These are phyloP conservation scores for Mystacornis crossleyi DNA, from an alignment of 2,113 vertebrate genomes.

Conservation along the genomic window DNA sequence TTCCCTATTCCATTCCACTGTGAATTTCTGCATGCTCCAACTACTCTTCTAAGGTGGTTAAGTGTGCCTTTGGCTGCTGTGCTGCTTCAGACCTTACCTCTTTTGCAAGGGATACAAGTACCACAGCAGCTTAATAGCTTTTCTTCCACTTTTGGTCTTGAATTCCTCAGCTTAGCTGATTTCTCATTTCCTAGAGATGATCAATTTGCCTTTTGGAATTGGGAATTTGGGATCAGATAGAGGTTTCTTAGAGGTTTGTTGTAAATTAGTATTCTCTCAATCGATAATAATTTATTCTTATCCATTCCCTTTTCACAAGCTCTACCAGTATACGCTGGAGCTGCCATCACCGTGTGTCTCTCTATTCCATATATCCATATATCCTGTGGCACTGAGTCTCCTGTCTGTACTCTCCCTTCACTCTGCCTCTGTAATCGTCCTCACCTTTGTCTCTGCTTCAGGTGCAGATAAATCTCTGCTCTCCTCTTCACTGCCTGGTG, in stretches of 20 bases:
- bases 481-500: not conserved
- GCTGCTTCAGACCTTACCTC: not conserved
- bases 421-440: not conserved
- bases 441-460: not conserved
- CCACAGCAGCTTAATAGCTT: not conserved
- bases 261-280: not conserved
- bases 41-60: not conserved
- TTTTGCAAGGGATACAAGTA: not conserved
- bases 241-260: not conserved
- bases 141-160: not conserved
- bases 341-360: rapidly evolving
- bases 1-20: not conserved
- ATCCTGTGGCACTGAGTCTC: not conserved
- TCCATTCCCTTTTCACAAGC: not conserved
- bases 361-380: not conserved
- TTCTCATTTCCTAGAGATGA: not conserved
- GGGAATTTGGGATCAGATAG: not conserved
- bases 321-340: not conserved
- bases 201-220: not conserved
- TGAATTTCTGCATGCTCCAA: not conserved
- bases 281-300: not conserved
- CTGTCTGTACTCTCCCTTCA: not conserved
- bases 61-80: not conserved
- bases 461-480: not conserved
- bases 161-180: not conserved